Percentiles rank a stretch among this genome's conserved stretches.
These are phyloP conservation scores for Drosophila novamexicana DNA, from an alignment of 1,140 invertebrate species.

Conservation along the genomic window DNA sequence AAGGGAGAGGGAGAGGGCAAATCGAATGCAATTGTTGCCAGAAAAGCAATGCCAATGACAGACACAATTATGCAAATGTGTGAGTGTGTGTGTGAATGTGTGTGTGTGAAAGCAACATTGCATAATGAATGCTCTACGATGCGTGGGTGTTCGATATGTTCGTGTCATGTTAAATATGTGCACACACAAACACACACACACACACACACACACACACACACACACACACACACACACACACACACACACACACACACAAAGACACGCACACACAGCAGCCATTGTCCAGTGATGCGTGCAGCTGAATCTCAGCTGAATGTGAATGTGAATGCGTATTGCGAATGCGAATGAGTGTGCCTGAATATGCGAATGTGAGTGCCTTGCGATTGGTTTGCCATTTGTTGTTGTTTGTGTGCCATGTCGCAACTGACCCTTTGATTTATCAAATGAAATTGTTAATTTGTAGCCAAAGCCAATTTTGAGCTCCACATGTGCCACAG, in stretches of 20 bases:
- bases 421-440: conserved; percentile 18
- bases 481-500: conserved; percentile 39
- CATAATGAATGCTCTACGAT: conserved; percentile 28
- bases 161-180: conserved; percentile 25
- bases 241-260: no score
- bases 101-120: conserved; percentile 21
- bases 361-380: conserved; percentile 11
- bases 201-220: neutral
- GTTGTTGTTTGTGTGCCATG: conserved; percentile 19
- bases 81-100: neutral
- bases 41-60: conserved; percentile 40
- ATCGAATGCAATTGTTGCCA: conserved; percentile 48
- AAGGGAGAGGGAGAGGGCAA: neutral
- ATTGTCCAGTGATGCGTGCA: conserved; percentile 28
- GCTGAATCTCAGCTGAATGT: conserved; percentile 23
- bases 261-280: neutral
- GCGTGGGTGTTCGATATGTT: conserved; percentile 31
- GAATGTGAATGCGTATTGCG: conserved; percentile 19
- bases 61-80: conserved; percentile 52
- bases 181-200: neutral
- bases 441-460: conserved; percentile 77
- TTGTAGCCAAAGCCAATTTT: conserved; percentile 78
- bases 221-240: no score
- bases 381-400: conserved; percentile 25
- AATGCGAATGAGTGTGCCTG: conserved; percentile 33